Conservation (phyloP, 2,113 vertebrate species). For the Ivindomyrus marchei region DNA sequence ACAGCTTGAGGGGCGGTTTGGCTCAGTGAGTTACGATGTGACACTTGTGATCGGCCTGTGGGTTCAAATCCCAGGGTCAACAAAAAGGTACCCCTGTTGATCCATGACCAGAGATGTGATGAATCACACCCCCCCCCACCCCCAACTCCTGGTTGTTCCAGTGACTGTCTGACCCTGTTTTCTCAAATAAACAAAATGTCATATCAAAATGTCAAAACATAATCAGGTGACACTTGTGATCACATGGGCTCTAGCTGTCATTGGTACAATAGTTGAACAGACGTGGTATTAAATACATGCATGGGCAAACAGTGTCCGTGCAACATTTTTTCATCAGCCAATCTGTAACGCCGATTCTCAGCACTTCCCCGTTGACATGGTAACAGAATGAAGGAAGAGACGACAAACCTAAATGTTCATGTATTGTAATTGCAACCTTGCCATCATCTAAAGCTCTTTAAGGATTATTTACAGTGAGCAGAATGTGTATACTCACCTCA, state of each 20-base stretch:
- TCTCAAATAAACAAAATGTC: background rate
- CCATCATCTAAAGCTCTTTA: background rate
- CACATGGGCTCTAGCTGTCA: background rate
- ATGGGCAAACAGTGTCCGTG: background rate
- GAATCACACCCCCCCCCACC: background rate
- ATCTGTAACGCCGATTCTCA: background rate
- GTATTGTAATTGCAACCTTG: background rate
- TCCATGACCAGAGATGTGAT: background rate
- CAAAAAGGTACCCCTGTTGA: background rate
- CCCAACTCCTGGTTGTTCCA: too few species aligned
- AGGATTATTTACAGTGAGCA: background rate
- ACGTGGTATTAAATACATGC: background rate
- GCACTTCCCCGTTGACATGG: background rate
- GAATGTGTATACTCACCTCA: background rate
- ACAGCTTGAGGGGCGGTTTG: background rate
- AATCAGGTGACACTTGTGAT: background rate
- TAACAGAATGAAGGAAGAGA: background rate
- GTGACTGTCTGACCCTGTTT: background rate
- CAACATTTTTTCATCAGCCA: background rate
- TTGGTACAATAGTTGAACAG: background rate
- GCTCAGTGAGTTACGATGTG: background rate
- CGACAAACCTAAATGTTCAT: background rate
- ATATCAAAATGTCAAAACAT: background rate
- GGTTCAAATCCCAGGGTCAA: background rate
- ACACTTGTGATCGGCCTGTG: background rate